Base-by-base conservation (phyloP, 2,113 vertebrate genomes). In the Ifrita kowaldi region DNA sequence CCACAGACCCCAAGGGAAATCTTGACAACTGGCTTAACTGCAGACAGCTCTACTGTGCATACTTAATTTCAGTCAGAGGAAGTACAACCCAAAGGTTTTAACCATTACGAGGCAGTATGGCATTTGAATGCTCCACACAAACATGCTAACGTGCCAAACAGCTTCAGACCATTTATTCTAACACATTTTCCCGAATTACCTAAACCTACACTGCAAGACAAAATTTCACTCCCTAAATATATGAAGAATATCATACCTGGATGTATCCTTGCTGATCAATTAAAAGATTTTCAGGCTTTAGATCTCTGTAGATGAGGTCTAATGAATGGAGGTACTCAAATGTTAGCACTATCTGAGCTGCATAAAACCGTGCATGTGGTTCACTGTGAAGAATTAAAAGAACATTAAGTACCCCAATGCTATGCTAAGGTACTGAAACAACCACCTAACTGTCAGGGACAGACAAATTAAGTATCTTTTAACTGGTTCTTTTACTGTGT, bases 271-370 rank as follows among this genome's bases (percentile, higher is more conserved):
- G 99, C 94, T 99, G 99, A 98, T 99, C 99, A 97, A 99, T 99
- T 98, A 99, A 98, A 98, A 99, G 99, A 97, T 99, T 99, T 98
- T 99, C 99, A 96, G 99, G 99, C 97, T 99, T 99, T 96, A 99
- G 98, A 98, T 99, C 99, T 99, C 99, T 99, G 98, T 99, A 99
- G 98, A 99, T 99, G 98, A 99, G 99, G 98, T 99, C 99, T 98
- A 99, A 97, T 70, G 99, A 99, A 98, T 99, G 99, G 97, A 99
- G 99, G 98, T 99, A 99, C 99, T 99, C 99, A 96, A 99, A 99
- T 69, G 99, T 99, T 97, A 99, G 98, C 95, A 99, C 99, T 97
- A 99, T 99, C 98, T 99, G 99, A 98, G 99, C 99, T 98, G 99
- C 99, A 98, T 99, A 99, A 98, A 99, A 99, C 93, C 99, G 98